phyloP scores from a whole-genome alignment of 2,888 invertebrate species.

The Callyntrura sp. region DNA sequence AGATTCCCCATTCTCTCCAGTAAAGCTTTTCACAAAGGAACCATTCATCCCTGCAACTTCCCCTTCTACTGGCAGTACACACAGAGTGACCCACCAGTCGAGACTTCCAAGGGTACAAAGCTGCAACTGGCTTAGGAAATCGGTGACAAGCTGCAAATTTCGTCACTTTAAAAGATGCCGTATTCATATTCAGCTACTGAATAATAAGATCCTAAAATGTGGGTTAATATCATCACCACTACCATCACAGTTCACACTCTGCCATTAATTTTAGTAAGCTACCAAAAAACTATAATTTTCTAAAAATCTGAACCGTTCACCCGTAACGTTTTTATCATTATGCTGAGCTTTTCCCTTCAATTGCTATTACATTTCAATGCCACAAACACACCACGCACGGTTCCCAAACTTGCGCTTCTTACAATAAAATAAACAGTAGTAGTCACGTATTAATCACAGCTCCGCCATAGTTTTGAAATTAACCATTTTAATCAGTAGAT shows the following conservation, averaged over 20 bases:
- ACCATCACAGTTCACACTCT: neutral
- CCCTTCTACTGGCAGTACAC: neutral
- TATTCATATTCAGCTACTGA: conserved; percentile 19
- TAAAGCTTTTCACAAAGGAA: neutral
- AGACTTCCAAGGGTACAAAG: neutral
- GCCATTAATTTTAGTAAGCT: neutral
- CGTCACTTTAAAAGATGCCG: neutral
- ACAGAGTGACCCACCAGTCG: neutral
- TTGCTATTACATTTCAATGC: no score
- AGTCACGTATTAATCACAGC: no score
- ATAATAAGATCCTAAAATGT: neutral
- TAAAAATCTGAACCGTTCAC: neutral
- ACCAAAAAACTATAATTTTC: neutral
- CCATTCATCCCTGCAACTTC: neutral
- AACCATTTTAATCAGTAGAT: no score
- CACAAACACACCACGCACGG: no score
- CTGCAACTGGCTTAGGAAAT: neutral
- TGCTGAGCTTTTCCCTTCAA: no score
- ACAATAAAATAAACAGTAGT: no score
- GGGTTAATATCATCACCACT: neutral
- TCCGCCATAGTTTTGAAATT: no score
- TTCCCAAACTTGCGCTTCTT: no score
- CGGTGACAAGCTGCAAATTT: neutral
- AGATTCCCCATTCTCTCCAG: conserved; percentile 1
- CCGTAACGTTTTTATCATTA: no score